Evolutionary conservation across 2,797 vertebrate genomes (phyloP).

Genomic region (Sebastolobus altivelis): DNA sequence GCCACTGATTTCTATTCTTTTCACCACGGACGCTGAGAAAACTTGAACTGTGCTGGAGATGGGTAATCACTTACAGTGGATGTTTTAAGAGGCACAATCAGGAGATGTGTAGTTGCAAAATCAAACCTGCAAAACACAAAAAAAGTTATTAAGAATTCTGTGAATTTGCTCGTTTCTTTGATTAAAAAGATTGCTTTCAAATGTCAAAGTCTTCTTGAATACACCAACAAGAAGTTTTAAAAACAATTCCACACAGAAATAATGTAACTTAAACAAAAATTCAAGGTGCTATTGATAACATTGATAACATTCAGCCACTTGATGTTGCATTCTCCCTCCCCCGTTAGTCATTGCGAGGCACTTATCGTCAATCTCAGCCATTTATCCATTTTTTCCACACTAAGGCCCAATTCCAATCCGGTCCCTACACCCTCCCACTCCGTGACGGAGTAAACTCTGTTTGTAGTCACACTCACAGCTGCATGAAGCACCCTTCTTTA

Average conservation of each 20-base stretch:
- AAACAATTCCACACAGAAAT: not conserved
- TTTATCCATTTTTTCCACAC: not conserved
- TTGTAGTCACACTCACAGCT: too few species aligned
- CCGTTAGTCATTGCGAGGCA: not conserved
- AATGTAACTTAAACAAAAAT: not conserved
- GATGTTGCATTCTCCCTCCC: too few species aligned
- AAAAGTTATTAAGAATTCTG: not conserved
- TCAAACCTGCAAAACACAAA: conserved; percentile 17
- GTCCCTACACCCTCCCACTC: too few species aligned
- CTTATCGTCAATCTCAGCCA: not conserved
- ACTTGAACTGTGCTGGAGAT: conserved; percentile 8
- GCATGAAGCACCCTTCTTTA: too few species aligned
- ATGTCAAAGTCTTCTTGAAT: not conserved
- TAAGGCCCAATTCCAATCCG: not conserved
- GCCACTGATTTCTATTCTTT: conserved; percentile 10
- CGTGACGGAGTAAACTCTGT: too few species aligned
- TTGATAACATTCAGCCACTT: too few species aligned
- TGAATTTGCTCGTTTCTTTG: conserved; percentile 1
- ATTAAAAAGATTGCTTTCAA: conserved; percentile 13
- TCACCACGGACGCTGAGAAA: not conserved
- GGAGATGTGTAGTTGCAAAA: conserved; percentile 8
- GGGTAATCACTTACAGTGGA: not conserved
- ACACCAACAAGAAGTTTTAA: not conserved
- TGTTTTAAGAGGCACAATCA: conserved; percentile 16
- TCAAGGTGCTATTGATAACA: too few species aligned